Base-by-base conservation (phyloP, 1,140 invertebrate genomes). In the Thaumetopoea pityocampa region DNA sequence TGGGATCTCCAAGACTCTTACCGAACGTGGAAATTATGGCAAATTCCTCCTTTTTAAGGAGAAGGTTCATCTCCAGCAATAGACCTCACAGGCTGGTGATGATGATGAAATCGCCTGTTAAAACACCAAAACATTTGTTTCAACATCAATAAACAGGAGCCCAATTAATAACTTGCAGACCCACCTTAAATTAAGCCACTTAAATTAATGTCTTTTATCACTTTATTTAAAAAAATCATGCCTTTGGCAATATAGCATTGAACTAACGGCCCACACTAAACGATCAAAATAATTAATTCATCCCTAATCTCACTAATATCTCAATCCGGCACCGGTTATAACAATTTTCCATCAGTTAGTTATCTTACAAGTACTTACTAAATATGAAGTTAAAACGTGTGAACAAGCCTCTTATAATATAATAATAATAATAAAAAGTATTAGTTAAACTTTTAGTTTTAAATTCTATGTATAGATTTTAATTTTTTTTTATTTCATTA, bases 371-470 rank as follows among this genome's bases (percentile, higher is more conserved):
- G 54, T 78, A 76, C 62, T 74, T 68, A 63, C 70, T 76, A 73
- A 68, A 74, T 81, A 83, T 71, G 72, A 81, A 81, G 74, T 79
- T 81, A 84, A 81, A 84, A 84, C 73, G 73, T 82, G 78, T 84
- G 80, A 84, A 84, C 74, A 84, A 84, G 80, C 80, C 61, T 81
- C 72, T 79, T 84, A 81, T 67, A 64, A 66, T 61, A 51, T 55
- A 55, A 72, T 80, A 67, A 73, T n/a, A n/a, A n/a, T 76, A 83
- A 83, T 80, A 83, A 79, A 78, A 81, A 79, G 73, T 80, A 79
- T 74, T 73, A 83, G 72, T 80, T 81, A 78, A 78, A 76, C 64
- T 80, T 83, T 83, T 71, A 77, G 71, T 70, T 82, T 83, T 77
- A 64, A 79, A 78, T 80, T 76, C 77, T 81, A 83, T 80, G 65